Evolutionary conservation across 2,888 invertebrate genomes (phyloP), one percentile per base, ranked within the genome.

Genomic region (Drosophila austrosaltans): DNA sequence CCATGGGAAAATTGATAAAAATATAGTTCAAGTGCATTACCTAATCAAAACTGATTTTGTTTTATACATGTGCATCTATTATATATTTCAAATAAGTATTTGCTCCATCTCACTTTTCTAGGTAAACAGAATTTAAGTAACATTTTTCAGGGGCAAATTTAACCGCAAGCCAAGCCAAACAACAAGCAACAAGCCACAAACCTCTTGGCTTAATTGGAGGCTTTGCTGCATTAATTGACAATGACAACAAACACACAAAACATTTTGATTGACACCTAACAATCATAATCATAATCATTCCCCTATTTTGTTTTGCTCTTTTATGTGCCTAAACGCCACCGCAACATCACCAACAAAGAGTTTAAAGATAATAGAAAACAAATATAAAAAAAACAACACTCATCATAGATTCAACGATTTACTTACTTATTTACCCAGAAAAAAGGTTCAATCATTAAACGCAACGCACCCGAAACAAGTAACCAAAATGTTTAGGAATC

Each of bases 231-330:
- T 78, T 81, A 89, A 87, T 87, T 78, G 87, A 79, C 78, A 72
- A 71, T 59, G 63, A 69, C 72, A 76, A 63, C 63, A 60, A 66
- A 86, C 73, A 72, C 63, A 76, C 74, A 75, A 76, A 76, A 72
- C 71, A 62, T 62, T 69, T 77, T 89, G 87, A 85, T 85, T 89
- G 84, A 89, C 84, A 87, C 85, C 82, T 76, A 66, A 89, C 85
- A 87, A 72, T 77, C 68, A 72, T 75, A 72, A 39, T 57, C 57
- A 57, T 57, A 57, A 12, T 36, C 57, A 57, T 20, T 20, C 16
- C n/a, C 20, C 30, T 22, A 16, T 63, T 63, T 39, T 40, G 32
- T 63, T 70, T 63, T 75, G 60, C 56, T 44, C 53, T 61, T 60
- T 53, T 42, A 20, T 59, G 12, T 20, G 66, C 48, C 44, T 79